A percentile compares a stretch with the other conserved stretches of the same genome.
Conservation (phyloP, 2,113 vertebrate species). For the Sceloporus undulatus region DNA sequence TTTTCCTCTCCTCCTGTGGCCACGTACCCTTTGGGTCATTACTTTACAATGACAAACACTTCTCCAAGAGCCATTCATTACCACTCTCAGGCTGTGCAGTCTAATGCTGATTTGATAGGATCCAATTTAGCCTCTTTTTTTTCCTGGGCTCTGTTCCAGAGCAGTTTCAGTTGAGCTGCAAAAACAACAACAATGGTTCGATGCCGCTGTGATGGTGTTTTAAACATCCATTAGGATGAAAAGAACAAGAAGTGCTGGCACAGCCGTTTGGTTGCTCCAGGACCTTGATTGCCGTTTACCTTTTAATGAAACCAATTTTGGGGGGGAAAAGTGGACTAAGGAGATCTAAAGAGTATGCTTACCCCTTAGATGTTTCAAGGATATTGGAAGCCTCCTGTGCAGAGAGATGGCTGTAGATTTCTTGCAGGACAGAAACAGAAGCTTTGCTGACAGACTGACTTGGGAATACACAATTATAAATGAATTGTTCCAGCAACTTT, state of each 20-base stretch:
- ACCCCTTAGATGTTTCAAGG: rapidly evolving
- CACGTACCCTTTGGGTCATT: slow-evolving; percentile 35
- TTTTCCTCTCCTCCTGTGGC: no score
- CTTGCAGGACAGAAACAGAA: neutral
- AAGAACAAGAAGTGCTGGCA: neutral
- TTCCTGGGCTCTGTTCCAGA: slow-evolving; percentile 80
- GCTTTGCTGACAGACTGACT: no score
- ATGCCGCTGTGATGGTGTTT: slow-evolving; percentile 80
- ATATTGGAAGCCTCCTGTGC: rapidly evolving
- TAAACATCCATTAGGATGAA: slow-evolving; percentile 75
- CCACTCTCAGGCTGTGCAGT: slow-evolving; percentile 65
- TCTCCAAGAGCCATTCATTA: slow-evolving; percentile 78
- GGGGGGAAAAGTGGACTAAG: neutral
- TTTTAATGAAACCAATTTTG: neutral
- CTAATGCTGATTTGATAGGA: slow-evolving; percentile 80
- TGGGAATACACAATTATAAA: no score
- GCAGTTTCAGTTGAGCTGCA: slow-evolving; percentile 76
- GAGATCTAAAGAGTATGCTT: neutral
- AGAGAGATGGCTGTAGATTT: neutral
- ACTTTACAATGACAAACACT: slow-evolving; percentile 63
- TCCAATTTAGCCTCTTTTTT: slow-evolving; percentile 81
- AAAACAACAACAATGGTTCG: slow-evolving; percentile 70
- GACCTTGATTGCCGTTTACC: neutral
- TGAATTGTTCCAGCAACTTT: no score
- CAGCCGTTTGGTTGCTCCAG: neutral